A percentile compares a stretch with the other conserved stretches of the same genome.
These are phyloP conservation scores for Hydriomena furcata DNA, from an alignment of 2,888 invertebrate genomes.

Conservation along the genomic window DNA sequence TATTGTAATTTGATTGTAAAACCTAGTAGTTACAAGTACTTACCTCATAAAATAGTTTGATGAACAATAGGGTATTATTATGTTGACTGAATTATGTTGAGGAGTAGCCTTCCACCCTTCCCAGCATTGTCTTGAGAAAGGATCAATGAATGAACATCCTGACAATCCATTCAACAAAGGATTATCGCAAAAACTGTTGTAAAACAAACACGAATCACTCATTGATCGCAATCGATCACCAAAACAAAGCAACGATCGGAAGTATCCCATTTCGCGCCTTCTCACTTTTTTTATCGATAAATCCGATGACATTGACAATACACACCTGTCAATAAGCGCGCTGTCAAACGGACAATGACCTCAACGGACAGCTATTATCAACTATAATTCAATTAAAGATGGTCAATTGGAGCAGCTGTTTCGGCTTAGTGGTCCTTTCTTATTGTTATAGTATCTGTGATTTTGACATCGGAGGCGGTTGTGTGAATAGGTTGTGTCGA, in stretches of 20 bases:
- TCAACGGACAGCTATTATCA: slow-evolving; percentile 34
- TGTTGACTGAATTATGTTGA: too few species aligned
- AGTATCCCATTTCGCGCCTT: slow-evolving; percentile 42
- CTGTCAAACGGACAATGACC: slow-evolving; percentile 50
- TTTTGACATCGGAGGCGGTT: slow-evolving; percentile 24
- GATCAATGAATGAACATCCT: slow-evolving; percentile 33
- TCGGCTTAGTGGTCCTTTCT: slow-evolving; percentile 18
- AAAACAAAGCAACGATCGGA: slow-evolving; percentile 51
- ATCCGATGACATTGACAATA: slow-evolving; percentile 24
- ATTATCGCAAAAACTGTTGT: slow-evolving; percentile 32
- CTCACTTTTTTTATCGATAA: slow-evolving; percentile 28
- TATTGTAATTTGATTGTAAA: too few species aligned
- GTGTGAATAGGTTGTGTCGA: slow-evolving; percentile 40
- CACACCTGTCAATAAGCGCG: slow-evolving; percentile 62
- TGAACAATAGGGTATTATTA: too few species aligned
- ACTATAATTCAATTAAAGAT: slow-evolving; percentile 48
- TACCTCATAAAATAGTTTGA: too few species aligned
- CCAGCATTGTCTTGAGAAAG: slow-evolving; percentile 9
- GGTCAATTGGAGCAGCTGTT: slow-evolving; percentile 40
- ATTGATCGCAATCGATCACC: slow-evolving; percentile 45
- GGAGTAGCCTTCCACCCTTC: slow-evolving; percentile 19
- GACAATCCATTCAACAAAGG: slow-evolving; percentile 29
- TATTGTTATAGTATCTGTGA: slow-evolving; percentile 27
- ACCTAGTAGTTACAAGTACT: too few species aligned
- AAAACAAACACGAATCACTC: slow-evolving; percentile 31